Conservation (phyloP, 2,888 invertebrate genomes). For the Stenchaetothrips biformis region DNA sequence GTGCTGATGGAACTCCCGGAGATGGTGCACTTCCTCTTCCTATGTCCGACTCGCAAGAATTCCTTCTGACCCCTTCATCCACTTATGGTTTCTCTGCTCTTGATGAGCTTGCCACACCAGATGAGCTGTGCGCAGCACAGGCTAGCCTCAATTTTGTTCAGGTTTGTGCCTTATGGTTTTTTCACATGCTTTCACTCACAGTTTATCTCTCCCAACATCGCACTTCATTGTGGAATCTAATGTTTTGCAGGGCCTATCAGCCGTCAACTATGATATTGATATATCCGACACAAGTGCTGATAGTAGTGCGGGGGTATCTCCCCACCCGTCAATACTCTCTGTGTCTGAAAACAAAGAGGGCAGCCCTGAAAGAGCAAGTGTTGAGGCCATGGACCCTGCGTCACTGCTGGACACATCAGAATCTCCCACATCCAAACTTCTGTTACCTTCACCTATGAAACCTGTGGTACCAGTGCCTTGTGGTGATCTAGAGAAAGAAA, state of each 20-base stretch:
- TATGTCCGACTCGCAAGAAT: not conserved
- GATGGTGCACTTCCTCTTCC: not conserved
- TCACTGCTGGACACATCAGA: slow-evolving; percentile 39
- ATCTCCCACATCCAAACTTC: slow-evolving; percentile 38
- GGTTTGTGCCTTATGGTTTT: not conserved
- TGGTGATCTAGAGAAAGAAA: slow-evolving; percentile 35
- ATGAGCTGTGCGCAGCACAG: slow-evolving; percentile 49
- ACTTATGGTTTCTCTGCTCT: slow-evolving; percentile 50
- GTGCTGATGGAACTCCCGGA: not conserved
- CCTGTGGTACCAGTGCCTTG: slow-evolving; percentile 37
- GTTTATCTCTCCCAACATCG: not conserved
- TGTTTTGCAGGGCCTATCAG: slow-evolving; percentile 58
- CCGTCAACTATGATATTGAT: slow-evolving; percentile 72
- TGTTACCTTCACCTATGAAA: slow-evolving; percentile 45
- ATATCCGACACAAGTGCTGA: slow-evolving; percentile 69
- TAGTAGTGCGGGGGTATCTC: slow-evolving; percentile 44
- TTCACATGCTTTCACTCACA: not conserved
- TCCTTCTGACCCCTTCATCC: slow-evolving; percentile 53
- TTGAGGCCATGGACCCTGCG: not conserved
- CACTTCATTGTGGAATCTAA: slow-evolving; percentile 36
- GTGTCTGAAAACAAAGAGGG: not conserved
- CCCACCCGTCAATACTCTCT: not conserved
- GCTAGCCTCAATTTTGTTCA: slow-evolving; percentile 35
- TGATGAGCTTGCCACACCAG: slow-evolving; percentile 57
- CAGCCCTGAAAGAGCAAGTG: not conserved